Percentiles rank a stretch among this genome's conserved stretches.
Conservation (phyloP, 2,113 vertebrate genomes). For the Nanorana parkeri region DNA sequence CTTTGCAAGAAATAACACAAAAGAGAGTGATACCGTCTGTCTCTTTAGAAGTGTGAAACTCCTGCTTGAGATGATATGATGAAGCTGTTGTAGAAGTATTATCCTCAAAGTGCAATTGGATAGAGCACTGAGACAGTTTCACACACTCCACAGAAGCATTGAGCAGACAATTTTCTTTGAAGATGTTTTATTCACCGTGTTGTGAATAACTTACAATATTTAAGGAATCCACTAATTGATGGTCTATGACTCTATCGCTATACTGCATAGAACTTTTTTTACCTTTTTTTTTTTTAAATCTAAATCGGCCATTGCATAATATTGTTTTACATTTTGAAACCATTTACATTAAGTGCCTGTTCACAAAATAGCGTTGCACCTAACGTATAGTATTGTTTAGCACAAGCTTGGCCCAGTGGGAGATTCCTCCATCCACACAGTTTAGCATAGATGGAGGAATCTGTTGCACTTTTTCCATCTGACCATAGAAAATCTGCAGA, state of each 20-base stretch:
- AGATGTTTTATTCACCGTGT: slow-evolving; percentile 29
- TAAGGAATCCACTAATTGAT: slow-evolving; percentile 1
- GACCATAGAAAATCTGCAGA: no score
- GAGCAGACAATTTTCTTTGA: slow-evolving; percentile 27
- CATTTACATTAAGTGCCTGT: no score
- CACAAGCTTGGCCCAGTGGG: no score
- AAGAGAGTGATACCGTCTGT: not conserved
- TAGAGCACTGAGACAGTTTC: not conserved
- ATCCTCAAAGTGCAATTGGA: slow-evolving; percentile 19
- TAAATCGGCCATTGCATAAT: not conserved
- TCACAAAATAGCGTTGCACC: no score
- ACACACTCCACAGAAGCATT: not conserved
- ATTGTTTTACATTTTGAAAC: not conserved
- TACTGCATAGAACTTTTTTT: not conserved
- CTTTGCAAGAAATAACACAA: slow-evolving; percentile 17
- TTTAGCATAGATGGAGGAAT: no score
- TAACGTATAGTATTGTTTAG: no score
- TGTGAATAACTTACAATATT: slow-evolving; percentile 22
- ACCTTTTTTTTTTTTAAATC: not conserved
- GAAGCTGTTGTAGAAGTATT: slow-evolving; percentile 10
- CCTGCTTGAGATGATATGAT: slow-evolving; percentile 8
- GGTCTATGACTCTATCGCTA: not conserved
- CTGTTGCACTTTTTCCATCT: no score
- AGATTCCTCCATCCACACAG: no score
- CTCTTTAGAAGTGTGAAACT: not conserved